Evolutionary conservation across 2,888 invertebrate species (phyloP).

Genomic region (Orgyia antiqua): DNA sequence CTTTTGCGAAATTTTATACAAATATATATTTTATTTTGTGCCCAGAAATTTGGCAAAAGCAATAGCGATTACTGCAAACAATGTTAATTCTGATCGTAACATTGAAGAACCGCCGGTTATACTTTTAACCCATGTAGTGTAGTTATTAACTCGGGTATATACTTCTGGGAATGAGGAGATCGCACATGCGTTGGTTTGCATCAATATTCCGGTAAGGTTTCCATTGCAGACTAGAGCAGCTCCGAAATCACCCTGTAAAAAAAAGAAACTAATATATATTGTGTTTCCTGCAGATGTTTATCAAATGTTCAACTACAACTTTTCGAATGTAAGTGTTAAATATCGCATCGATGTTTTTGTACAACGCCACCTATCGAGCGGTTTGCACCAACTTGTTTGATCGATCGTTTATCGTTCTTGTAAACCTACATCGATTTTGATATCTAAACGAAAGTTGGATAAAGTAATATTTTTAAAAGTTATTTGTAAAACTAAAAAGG

Average conservation of each 20-base stretch:
- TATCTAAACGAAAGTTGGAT: too few species aligned
- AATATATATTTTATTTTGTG: not conserved
- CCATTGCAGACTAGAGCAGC: constrained; percentile 40
- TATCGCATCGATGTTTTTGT: too few species aligned
- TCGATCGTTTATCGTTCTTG: too few species aligned
- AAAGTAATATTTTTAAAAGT: too few species aligned
- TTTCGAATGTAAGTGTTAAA: too few species aligned
- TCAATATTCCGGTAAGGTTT: constrained; percentile 39
- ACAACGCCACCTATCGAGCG: too few species aligned
- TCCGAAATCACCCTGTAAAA: constrained; percentile 41
- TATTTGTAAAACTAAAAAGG: too few species aligned
- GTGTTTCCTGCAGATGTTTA: too few species aligned
- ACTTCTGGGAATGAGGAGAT: constrained; percentile 37
- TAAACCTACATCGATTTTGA: too few species aligned
- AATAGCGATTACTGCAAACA: constrained; percentile 26
- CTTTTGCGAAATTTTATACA: too few species aligned
- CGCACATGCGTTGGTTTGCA: constrained; percentile 28
- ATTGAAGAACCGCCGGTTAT: constrained; percentile 33
- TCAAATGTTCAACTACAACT: too few species aligned
- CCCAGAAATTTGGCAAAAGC: constrained; percentile 25
- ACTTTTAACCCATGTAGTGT: constrained; percentile 39
- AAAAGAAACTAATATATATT: constrained; percentile 2
- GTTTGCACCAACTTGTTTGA: too few species aligned
- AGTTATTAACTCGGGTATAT: constrained; percentile 45
- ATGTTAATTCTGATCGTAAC: constrained; percentile 30